These are phyloP conservation scores for Lasioglossum albipes DNA, from an alignment of 1,140 invertebrate genomes.

Conservation along the genomic window DNA sequence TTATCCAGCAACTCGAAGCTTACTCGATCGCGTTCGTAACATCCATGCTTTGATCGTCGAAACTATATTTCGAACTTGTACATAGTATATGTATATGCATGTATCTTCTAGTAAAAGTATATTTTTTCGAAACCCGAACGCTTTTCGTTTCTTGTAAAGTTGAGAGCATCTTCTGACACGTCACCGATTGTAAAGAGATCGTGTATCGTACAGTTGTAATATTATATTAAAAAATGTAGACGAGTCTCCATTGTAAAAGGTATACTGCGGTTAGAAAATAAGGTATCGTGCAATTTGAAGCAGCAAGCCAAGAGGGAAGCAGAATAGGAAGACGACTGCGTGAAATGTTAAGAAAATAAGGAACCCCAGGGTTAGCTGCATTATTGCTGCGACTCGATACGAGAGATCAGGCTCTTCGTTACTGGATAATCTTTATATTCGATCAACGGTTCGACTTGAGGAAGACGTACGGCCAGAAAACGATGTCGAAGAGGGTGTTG, in stretches of 20 bases:
- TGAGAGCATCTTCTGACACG: too few relatives aligned
- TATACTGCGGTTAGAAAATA: neutral
- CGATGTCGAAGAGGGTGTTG: conserved; percentile 65
- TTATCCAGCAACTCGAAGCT: too few relatives aligned
- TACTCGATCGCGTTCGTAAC: neutral
- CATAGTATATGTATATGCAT: neutral
- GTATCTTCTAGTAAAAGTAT: neutral
- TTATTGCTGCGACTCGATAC: neutral
- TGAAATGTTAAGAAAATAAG: too few relatives aligned
- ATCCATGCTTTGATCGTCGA: neutral
- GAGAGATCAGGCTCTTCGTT: neutral
- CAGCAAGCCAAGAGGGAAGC: too few relatives aligned
- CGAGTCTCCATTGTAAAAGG: neutral
- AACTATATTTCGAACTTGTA: conserved; percentile 8
- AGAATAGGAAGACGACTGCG: too few relatives aligned
- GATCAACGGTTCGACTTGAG: conserved; percentile 51
- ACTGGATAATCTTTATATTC: neutral
- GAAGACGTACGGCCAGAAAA: conserved; percentile 69
- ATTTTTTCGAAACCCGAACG: neutral
- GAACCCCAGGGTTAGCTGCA: too few relatives aligned
- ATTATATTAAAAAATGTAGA: neutral
- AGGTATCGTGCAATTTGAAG: too few relatives aligned
- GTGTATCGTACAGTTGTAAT: conserved; percentile 22
- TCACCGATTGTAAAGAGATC: neutral
- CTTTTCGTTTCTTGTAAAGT: neutral